Evolutionary conservation across 2,113 vertebrate genomes (phyloP), one percentile per base, ranked within the genome.

Genomic region (Xiphias gladius): DNA sequence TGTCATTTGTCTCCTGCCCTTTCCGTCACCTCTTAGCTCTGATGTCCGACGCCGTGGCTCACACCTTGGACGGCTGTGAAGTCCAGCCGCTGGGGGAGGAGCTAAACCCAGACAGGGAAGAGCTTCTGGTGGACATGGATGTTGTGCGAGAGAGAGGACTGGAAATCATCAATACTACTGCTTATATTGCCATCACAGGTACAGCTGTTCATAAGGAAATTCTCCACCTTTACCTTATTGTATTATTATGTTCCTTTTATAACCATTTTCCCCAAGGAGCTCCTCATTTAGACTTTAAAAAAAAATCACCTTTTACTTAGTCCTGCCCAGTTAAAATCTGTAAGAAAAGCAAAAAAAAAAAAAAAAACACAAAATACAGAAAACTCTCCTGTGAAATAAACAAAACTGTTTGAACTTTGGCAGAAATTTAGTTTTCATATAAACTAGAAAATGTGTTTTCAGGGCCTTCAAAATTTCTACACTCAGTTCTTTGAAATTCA

Each of bases 11-110:
- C 4, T 41, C 8, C 19, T 58, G 41, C 19, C 28, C 41, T 76
- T 46, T 48, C 12, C 9, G n/a, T 52, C n/a, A 19, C 9, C 43
- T 72, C 17, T 52, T 70, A 96, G 95, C 95, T 5, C 94, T 96
- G 65, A 98, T 98, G 97, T 99, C 98, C 0, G 98, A 99, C 11
- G 98, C 98, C 19, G 98, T 99, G 13, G 97, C 98, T 78, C 98
- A 99, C 92, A 99, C 98, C 77, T 90, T 99, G 93, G 98, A 99
- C 0, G 96, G 97, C 88, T 99, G 98, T 59, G 98, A 99, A 92
- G 97, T 99, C 63, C 97, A 97, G 0, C 85, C 98, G 1, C 94
- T 99, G 52, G 98, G 98, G 62, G 97, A 99, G 83, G 97, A 99
- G 94, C 86, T 99, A 46, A 97, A 98, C 85, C 95, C 95, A 0